phyloP scores from a whole-genome alignment of 2,888 invertebrate species.

The Sphecodes monilicornis region DNA sequence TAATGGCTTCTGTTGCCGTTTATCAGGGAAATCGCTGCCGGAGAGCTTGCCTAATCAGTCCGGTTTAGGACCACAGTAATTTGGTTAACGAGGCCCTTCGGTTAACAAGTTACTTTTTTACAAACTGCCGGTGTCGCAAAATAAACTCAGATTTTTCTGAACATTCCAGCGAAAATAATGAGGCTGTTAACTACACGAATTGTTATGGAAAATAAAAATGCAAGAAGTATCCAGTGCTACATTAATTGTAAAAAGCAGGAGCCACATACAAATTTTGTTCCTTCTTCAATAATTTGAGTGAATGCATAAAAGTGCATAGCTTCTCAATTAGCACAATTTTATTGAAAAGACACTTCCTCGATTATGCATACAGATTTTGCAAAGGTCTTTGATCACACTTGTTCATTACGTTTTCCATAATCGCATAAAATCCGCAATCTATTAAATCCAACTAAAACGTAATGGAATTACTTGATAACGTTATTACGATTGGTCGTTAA shows the following conservation, averaged over 20 bases:
- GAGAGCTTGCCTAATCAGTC: slow-evolving; percentile 24
- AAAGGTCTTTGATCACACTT: neutral
- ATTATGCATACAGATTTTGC: neutral
- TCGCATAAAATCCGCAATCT: neutral
- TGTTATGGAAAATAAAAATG: neutral
- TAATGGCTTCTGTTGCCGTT: slow-evolving; percentile 68
- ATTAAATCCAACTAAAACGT: neutral
- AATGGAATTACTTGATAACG: neutral
- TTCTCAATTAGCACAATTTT: fast-evolving
- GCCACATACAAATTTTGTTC: too few species aligned
- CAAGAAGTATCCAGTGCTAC: too few species aligned
- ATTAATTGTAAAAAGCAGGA: too few species aligned
- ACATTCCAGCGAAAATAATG: too few species aligned
- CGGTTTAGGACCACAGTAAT: slow-evolving; percentile 18
- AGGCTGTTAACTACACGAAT: too few species aligned
- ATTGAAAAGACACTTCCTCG: neutral
- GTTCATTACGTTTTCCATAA: neutral
- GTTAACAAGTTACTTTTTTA: neutral
- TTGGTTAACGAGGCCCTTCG: neutral
- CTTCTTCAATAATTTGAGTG: too few species aligned
- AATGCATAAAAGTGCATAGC: too few species aligned
- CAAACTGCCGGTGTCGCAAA: neutral
- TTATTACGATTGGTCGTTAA: neutral
- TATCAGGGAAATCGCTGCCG: slow-evolving; percentile 59
- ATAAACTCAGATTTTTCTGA: neutral